phyloP scores from a whole-genome alignment of 2,888 invertebrate genomes.

The Amiota mariae region DNA sequence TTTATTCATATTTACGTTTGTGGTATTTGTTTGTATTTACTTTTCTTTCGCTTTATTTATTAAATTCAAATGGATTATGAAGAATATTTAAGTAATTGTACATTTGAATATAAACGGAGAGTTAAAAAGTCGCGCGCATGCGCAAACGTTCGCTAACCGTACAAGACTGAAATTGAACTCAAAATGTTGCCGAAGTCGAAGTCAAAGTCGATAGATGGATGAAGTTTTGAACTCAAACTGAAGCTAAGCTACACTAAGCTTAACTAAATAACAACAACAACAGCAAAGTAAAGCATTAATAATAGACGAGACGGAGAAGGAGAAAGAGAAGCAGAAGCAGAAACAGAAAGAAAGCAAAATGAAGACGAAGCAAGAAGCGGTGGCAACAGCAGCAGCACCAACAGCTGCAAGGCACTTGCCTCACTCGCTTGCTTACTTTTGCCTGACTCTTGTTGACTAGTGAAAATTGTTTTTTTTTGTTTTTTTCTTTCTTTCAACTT shows the following conservation, averaged over 20 bases:
- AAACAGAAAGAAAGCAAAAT: not conserved
- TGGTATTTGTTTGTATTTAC: too few species aligned
- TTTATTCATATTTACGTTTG: too few species aligned
- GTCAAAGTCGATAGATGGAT: not conserved
- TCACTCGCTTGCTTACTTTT: too few species aligned
- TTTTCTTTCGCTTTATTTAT: too few species aligned
- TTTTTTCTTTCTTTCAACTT: not conserved
- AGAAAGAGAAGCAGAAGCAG: not conserved
- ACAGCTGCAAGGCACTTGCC: too few species aligned
- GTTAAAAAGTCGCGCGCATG: not conserved
- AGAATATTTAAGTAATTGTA: too few species aligned
- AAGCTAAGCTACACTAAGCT: not conserved
- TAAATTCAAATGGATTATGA: too few species aligned
- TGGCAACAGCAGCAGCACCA: too few species aligned
- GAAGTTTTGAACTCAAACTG: not conserved
- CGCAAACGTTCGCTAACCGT: conserved; percentile 1
- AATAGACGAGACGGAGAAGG: not conserved
- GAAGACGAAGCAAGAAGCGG: too few species aligned
- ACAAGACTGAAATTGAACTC: conserved; percentile 4
- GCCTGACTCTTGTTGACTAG: not conserved
- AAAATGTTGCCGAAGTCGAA: not conserved
- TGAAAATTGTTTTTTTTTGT: not conserved
- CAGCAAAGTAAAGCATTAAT: not conserved
- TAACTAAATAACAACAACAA: not conserved
- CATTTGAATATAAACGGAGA: not conserved